phyloP scores from a whole-genome alignment of 1,140 invertebrate genomes.

The Mactra quadrangularis region DNA sequence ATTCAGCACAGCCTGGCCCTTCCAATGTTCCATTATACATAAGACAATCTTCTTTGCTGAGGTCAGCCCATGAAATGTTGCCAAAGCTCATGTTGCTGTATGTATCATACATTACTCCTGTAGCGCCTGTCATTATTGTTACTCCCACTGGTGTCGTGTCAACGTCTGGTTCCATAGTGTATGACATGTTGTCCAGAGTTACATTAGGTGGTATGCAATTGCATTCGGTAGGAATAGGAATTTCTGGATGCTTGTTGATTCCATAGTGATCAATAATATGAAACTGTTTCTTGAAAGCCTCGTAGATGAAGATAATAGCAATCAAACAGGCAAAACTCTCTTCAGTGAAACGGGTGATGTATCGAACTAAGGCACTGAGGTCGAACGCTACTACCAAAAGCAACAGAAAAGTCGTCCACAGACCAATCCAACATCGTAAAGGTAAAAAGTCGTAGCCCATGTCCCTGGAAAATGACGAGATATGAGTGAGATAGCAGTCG shows the following conservation, averaged over 20 bases:
- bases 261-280: constrained; percentile 72
- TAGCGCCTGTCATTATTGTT: background rate
- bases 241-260: constrained; percentile 71
- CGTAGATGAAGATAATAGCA: constrained; percentile 99
- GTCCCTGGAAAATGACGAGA: constrained; percentile 86
- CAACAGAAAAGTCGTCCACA: constrained; percentile 95
- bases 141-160: constrained; percentile 1
- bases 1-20: constrained; percentile 88
- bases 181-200: constrained; percentile 33
- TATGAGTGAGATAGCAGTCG: constrained; percentile 77
- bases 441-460: constrained; percentile 95
- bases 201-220: constrained; percentile 70
- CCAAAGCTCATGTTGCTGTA: constrained; percentile 1
- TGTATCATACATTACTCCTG: constrained; percentile 7
- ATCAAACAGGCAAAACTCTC: constrained; percentile 99
- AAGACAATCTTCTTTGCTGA: constrained; percentile 66
- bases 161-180: background rate
- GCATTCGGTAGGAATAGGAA: constrained; percentile 70
- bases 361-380: constrained; percentile 98
- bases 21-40: constrained; percentile 87
- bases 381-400: constrained; percentile 96
- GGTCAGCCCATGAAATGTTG: constrained; percentile 57
- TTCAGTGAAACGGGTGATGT: constrained; percentile 99
- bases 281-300: constrained; percentile 89
- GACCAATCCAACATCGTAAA: constrained; percentile 96